These are phyloP conservation scores for Embidobia sp. DNA, from an alignment of 2,888 invertebrate species.

Conservation along the genomic window DNA sequence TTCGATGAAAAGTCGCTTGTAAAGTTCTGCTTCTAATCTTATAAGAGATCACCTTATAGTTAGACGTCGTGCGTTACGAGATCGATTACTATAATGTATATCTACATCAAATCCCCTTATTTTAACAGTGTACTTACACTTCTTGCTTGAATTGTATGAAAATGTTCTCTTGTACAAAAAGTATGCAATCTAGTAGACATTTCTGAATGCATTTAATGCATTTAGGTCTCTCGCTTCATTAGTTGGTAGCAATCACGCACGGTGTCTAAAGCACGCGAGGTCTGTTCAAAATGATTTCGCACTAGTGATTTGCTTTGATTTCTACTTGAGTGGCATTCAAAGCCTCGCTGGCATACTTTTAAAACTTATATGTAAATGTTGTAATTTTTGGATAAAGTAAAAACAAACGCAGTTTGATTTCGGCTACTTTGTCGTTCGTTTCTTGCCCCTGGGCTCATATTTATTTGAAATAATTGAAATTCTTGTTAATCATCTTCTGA, in stretches of 20 bases:
- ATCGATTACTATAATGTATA: too few relatives aligned
- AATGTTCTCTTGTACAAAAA: too few relatives aligned
- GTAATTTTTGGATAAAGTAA: conserved; percentile 9
- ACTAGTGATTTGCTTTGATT: conserved; percentile 28
- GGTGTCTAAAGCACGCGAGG: conserved; percentile 11
- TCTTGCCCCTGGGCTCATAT: too few relatives aligned
- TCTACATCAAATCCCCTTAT: too few relatives aligned
- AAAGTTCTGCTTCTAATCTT: conserved; percentile 4
- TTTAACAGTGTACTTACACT: too few relatives aligned
- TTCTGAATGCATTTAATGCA: not conserved
- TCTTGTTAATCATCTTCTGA: too few relatives aligned
- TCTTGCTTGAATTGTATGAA: too few relatives aligned
- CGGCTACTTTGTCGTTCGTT: too few relatives aligned
- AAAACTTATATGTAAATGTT: conserved; percentile 10
- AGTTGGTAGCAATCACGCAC: conserved; percentile 1
- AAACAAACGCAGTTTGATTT: conserved; percentile 1
- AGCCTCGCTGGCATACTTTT: conserved; percentile 45
- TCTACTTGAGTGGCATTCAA: conserved; percentile 22
- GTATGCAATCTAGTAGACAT: too few relatives aligned
- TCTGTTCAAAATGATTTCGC: conserved; percentile 6
- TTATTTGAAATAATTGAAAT: too few relatives aligned
- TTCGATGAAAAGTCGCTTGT: conserved; percentile 8
- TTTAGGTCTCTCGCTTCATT: conserved; percentile 8
- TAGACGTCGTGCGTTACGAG: conserved; percentile 12
- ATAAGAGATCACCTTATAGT: not conserved